Evolutionary conservation across 35 echinoderm and acorn worm genomes (phyloP).

Genomic region (Apostichopus parvimensis): DNA sequence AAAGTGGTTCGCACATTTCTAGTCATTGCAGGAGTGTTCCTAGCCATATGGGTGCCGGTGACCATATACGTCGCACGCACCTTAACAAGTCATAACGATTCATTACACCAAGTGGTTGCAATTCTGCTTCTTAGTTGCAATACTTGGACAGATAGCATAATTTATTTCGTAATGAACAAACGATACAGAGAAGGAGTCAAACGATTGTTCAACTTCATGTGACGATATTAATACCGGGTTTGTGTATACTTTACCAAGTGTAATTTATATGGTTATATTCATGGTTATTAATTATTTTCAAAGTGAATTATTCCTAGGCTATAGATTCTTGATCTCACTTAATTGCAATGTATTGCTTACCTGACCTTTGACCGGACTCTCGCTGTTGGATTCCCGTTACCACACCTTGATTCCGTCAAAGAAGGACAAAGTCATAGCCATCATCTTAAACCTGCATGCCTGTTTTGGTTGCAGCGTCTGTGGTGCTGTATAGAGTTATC

Average conservation of each 20-base stretch:
- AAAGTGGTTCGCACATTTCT: background rate
- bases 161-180: background rate
- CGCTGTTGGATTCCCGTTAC: background rate
- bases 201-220: background rate
- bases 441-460: background rate
- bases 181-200: background rate
- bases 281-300: no score
- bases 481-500: no score
- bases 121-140: background rate
- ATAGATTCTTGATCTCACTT: background rate
- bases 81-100: background rate
- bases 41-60: background rate
- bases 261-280: no score
- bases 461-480: background rate
- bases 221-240: no score
- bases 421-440: background rate
- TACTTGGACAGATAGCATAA: background rate
- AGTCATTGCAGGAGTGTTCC: background rate
- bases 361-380: background rate
- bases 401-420: background rate
- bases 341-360: background rate
- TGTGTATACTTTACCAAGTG: no score
- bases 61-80: background rate
- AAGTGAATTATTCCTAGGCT: no score
- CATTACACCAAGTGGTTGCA: background rate